Evolutionary conservation across 2,113 vertebrate genomes (phyloP).

Genomic region (Chloropsis cyanopogon): DNA sequence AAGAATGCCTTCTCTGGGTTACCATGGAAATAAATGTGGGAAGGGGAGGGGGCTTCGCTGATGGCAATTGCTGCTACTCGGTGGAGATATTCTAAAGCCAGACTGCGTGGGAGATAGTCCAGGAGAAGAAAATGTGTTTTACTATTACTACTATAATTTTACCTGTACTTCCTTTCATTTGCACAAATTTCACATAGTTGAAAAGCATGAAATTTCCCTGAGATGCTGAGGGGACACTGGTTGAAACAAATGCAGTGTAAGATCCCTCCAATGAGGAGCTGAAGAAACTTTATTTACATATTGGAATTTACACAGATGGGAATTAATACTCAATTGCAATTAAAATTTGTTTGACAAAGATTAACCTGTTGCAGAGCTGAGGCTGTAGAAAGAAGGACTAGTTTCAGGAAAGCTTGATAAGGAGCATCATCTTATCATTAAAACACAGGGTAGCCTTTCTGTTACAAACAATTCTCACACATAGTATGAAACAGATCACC

Average conservation of each 20-base stretch:
- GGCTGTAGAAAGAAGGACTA: neutral
- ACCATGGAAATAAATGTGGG: conserved; percentile 90
- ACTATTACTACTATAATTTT: neutral
- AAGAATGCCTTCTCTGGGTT: conserved; percentile 85
- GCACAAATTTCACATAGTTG: neutral
- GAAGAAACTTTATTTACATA: neutral
- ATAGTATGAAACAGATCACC: neutral
- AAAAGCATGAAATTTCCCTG: neutral
- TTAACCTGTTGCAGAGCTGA: neutral
- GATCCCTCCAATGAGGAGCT: neutral
- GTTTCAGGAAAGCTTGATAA: neutral
- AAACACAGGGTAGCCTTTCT: neutral
- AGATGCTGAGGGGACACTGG: neutral
- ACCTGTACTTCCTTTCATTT: neutral
- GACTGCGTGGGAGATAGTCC: neutral
- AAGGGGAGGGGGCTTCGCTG: conserved; percentile 47
- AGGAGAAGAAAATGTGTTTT: neutral
- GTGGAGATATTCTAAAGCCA: neutral
- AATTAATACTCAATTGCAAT: neutral
- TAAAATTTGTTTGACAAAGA: neutral
- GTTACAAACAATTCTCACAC: neutral
- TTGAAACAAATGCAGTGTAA: fast-evolving
- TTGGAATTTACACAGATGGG: neutral
- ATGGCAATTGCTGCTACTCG: conserved; percentile 34
- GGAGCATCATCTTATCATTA: neutral